phyloP scores from a whole-genome alignment of 2,797 vertebrate species.

The Glyptemys insculpta region DNA sequence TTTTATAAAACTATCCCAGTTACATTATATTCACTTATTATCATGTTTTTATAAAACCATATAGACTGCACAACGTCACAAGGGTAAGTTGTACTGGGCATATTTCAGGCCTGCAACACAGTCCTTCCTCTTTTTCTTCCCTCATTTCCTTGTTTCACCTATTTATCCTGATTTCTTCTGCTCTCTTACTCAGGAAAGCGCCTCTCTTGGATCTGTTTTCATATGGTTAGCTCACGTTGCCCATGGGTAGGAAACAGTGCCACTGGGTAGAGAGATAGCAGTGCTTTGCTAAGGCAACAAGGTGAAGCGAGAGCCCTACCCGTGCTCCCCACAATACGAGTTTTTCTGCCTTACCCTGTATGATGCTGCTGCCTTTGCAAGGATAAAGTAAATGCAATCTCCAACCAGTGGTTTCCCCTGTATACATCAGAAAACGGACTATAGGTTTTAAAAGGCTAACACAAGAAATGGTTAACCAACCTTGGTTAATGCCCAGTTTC shows the following conservation, averaged over 20 bases:
- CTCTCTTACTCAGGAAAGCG: not conserved
- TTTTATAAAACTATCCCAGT: too few species aligned
- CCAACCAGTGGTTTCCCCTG: not conserved
- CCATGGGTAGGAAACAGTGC: not conserved
- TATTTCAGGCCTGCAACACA: rapidly evolving
- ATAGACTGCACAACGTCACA: too few species aligned
- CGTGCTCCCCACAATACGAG: not conserved
- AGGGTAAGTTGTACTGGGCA: not conserved
- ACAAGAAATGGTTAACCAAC: not conserved
- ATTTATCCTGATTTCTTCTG: not conserved
- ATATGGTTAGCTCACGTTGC: not conserved
- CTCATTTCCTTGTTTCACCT: not conserved
- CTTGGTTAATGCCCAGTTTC: not conserved
- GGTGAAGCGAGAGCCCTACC: not conserved
- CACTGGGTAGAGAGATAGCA: not conserved
- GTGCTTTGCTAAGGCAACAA: not conserved
- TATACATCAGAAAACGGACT: not conserved
- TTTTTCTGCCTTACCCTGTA: not conserved
- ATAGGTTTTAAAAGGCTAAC: rapidly evolving
- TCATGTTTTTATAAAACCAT: too few species aligned
- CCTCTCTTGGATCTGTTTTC: not conserved
- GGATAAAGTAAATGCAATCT: not conserved
- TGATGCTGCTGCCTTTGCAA: not conserved
- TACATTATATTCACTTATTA: too few species aligned
- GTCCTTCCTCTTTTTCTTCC: not conserved